These are phyloP conservation scores for Fragum whitleyi DNA, from an alignment of 2,888 invertebrate species.

Conservation along the genomic window DNA sequence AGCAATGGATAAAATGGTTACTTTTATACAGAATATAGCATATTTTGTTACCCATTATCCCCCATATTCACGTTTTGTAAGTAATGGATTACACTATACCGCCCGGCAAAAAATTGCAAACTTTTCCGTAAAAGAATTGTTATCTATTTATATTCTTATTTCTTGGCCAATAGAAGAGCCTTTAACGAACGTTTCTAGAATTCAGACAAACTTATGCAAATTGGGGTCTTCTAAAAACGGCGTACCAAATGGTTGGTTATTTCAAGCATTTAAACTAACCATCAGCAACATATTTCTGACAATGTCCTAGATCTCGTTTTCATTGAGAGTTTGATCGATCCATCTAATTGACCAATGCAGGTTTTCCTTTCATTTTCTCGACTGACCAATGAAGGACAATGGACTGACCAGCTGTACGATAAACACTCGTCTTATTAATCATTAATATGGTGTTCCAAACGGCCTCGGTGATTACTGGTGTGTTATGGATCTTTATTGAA, in stretches of 20 bases:
- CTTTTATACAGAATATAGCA: too few species aligned
- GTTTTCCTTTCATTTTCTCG: slow-evolving; percentile 22
- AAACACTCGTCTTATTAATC: slow-evolving; percentile 22
- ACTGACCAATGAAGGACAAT: slow-evolving; percentile 28
- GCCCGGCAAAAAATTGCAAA: too few species aligned
- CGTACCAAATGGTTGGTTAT: slow-evolving; percentile 9
- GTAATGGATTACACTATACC: too few species aligned
- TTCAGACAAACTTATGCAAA: slow-evolving; percentile 2
- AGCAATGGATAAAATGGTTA: too few species aligned
- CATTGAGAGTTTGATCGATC: slow-evolving; percentile 12
- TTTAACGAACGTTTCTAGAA: too few species aligned
- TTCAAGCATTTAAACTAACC: background rate
- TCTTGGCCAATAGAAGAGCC: too few species aligned
- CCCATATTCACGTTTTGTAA: too few species aligned
- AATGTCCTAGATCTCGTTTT: background rate
- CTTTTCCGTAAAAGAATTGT: too few species aligned
- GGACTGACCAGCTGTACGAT: slow-evolving; percentile 6
- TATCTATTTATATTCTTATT: too few species aligned
- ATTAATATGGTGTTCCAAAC: slow-evolving; percentile 16
- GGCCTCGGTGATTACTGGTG: background rate
- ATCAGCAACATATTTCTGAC: background rate
- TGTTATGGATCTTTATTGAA: background rate
- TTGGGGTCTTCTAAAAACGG: background rate
- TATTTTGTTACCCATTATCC: too few species aligned
- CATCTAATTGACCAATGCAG: slow-evolving; percentile 24